Base-by-base conservation (phyloP, 2,888 invertebrate species). In the Stenichneumon culpator region DNA sequence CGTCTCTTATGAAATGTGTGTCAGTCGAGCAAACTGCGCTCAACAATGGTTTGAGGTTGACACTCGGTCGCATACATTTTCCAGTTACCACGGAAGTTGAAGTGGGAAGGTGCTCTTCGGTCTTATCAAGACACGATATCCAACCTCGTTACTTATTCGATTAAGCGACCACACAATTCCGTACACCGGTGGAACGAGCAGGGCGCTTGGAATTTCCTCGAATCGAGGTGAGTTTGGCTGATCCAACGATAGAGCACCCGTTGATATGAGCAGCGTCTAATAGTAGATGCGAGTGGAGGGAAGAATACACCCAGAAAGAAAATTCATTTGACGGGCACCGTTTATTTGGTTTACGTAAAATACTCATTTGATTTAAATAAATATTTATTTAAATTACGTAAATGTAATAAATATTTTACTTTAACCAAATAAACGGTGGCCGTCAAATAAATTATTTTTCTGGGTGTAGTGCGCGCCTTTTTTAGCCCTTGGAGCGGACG, bases 141-240 rank as follows among this genome's bases (percentile, higher is more conserved):
- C 25, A 82, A 32, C 44, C 80, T 83, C 81, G 81, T 87, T 84
- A 87, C 86, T 88, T 86, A 87, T 87, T 88, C 84, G 79, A 87
- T 87, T 88, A 85, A 79, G 78, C 80, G 50, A 9, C 22, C 39
- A 36, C 63, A 68, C 75, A 77, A 83, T 82, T 36, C 39, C 65
- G 57, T 70, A 65, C 5, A 57, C 78, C 47, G 63, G 25, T 22
- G 22, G 73, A 69, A 14, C 57, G 44, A 36, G 25, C 25, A 25
- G 63, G 28, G 50, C 79, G 67, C 69, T 74, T 72, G 70, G 79
- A 85, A 86, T 87, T 86, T 86, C 82, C 86, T 82, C 82, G 47
- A 82, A 79, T 60, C 44, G 36, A 44, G 50, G 52, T 3, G 22
- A 28, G n/a, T 75, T 60, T 63, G 60, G 47, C 47, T 32, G 47